Evolutionary conservation across 2,113 vertebrate species (phyloP).

Genomic region (Poicephalus gulielmi): DNA sequence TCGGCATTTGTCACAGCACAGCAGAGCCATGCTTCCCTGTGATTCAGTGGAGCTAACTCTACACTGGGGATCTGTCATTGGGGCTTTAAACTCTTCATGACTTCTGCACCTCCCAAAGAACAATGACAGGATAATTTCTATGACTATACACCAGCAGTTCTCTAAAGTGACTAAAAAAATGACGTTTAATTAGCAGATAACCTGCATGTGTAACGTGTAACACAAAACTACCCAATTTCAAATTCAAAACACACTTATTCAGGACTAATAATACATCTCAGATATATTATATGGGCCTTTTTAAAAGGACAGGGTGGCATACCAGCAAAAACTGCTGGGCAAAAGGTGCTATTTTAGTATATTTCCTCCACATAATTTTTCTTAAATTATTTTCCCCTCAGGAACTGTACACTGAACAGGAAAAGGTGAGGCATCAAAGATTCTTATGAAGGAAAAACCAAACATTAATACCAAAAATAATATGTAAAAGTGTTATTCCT

Average conservation of each 20-base stretch:
- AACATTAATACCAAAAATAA: slow-evolving; percentile 52
- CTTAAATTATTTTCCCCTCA: slow-evolving; percentile 51
- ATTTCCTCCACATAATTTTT: slow-evolving; percentile 42
- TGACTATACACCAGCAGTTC: neutral
- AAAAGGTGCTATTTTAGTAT: slow-evolving; percentile 23
- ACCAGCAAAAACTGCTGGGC: neutral
- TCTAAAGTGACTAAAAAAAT: neutral
- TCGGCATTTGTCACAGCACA: neutral
- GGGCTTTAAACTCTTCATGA: neutral
- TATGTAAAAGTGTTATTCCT: slow-evolving; percentile 49
- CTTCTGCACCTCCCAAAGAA: neutral
- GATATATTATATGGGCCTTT: neutral
- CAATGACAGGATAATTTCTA: neutral
- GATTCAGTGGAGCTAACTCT: neutral
- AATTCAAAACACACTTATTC: neutral
- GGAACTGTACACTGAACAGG: slow-evolving; percentile 41
- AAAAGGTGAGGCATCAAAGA: slow-evolving; percentile 59
- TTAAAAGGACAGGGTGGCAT: neutral
- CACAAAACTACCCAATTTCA: neutral
- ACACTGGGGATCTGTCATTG: neutral
- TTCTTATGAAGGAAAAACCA: slow-evolving; percentile 33
- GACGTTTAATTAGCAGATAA: neutral
- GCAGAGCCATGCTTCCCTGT: neutral
- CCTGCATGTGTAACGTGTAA: neutral
- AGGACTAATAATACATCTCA: neutral